These are phyloP conservation scores for Athrips mouffetella DNA, from an alignment of 2,888 invertebrate species.

Conservation along the genomic window DNA sequence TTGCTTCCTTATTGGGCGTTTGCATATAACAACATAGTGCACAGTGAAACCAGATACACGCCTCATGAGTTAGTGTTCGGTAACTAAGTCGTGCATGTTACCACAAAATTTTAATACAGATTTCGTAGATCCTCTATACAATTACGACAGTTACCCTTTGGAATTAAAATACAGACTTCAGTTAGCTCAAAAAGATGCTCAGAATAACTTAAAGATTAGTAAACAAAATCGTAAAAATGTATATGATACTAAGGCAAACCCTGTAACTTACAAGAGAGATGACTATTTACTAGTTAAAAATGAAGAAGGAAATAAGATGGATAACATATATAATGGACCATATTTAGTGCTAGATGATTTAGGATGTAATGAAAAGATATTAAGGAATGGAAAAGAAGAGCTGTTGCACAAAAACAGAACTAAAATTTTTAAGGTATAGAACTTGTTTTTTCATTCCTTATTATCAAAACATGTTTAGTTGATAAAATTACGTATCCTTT, in stretches of 20 bases:
- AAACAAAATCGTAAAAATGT: constrained; percentile 17
- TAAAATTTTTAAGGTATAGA: not conserved
- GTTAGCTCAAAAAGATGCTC: constrained; percentile 9
- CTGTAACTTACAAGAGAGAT: constrained; percentile 14
- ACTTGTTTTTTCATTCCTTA: no score
- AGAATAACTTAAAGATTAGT: constrained; percentile 15
- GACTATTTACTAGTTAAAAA: constrained; percentile 20
- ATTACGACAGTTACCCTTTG: constrained; percentile 13
- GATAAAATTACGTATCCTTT: no score
- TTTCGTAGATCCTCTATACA: constrained; percentile 13
- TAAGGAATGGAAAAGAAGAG: constrained; percentile 1
- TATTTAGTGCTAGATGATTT: constrained; percentile 19
- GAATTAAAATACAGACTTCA: constrained; percentile 16
- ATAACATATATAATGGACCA: constrained; percentile 19
- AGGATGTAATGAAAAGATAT: constrained; percentile 18
- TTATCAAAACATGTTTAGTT: no score
- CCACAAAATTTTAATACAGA: not conserved
- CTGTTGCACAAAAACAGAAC: not conserved
- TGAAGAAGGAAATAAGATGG: constrained; percentile 18
- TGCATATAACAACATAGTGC: constrained; percentile 23
- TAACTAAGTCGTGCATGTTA: not conserved
- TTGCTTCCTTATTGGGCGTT: constrained; percentile 23
- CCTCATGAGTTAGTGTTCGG: constrained; percentile 25
- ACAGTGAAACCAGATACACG: constrained; percentile 21
- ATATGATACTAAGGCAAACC: constrained; percentile 17